Evolutionary conservation across 2,797 vertebrate species (phyloP).

Genomic region (Lacerta viridis): DNA sequence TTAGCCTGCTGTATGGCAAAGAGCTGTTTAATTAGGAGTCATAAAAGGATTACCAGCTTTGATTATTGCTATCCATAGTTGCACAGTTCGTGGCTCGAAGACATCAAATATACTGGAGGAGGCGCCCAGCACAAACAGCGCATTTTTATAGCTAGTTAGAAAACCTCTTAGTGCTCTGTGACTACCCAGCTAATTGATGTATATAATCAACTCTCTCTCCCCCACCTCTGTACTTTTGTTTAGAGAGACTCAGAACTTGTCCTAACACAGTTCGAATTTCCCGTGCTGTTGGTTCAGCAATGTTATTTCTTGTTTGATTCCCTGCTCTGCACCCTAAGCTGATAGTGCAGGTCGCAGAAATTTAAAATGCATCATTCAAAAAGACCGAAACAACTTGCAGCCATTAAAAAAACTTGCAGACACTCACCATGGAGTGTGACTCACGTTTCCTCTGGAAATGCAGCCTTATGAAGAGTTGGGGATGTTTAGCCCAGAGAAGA

Average conservation of each 20-base stretch:
- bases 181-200: conserved; percentile 45
- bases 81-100: background rate
- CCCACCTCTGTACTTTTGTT: background rate
- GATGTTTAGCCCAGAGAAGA: too few species aligned
- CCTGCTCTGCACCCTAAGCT: too few species aligned
- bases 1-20: conserved; percentile 32
- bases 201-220: conserved; percentile 10
- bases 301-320: too few species aligned
- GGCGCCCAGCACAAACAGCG: background rate
- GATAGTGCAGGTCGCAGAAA: too few species aligned
- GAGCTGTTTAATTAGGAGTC: conserved; percentile 30
- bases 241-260: conserved; percentile 1
- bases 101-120: background rate
- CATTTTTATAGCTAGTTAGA: conserved; percentile 45
- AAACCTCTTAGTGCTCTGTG: background rate
- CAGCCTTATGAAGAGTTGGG: too few species aligned
- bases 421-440: too few species aligned
- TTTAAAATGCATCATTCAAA: too few species aligned
- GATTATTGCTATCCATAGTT: conserved; percentile 21
- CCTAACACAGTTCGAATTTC: background rate
- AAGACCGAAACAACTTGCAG: too few species aligned
- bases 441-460: too few species aligned
- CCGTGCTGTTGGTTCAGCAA: conserved; percentile 10
- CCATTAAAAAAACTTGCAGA: too few species aligned
- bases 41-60: conserved; percentile 32